phyloP scores from a whole-genome alignment of 2,888 invertebrate species.

The Polia nebulosa region DNA sequence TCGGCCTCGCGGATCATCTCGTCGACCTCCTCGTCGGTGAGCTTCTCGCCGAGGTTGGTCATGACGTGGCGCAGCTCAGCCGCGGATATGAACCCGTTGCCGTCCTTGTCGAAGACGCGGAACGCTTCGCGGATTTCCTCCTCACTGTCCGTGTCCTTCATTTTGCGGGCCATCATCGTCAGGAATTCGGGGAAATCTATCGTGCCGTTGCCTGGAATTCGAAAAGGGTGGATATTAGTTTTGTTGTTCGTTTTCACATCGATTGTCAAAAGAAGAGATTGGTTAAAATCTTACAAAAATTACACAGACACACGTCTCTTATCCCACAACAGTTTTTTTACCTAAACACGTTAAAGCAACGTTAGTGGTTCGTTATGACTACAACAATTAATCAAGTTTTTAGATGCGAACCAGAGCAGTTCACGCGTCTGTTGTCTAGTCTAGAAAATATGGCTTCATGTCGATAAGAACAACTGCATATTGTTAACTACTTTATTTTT shows the following conservation, averaged over 20 bases:
- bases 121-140: constrained; percentile 99
- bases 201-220: constrained; percentile 97
- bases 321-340: no score
- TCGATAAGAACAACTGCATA: background rate
- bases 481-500: constrained; percentile 5
- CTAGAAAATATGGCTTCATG: constrained; percentile 11
- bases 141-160: constrained; percentile 99
- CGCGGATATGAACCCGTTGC: constrained; percentile 99
- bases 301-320: no score
- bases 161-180: constrained; percentile 99
- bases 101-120: constrained; percentile 99
- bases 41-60: constrained; percentile 99
- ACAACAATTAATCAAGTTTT: no score
- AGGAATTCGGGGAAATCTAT: constrained; percentile 99
- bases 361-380: no score
- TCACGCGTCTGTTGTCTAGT: constrained; percentile 6
- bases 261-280: background rate
- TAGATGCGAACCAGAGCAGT: background rate
- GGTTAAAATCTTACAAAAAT: no score
- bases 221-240: constrained; percentile 38
- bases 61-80: constrained; percentile 99
- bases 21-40: constrained; percentile 99
- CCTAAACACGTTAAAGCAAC: no score
- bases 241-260: background rate
- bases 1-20: constrained; percentile 99